Base-by-base conservation (phyloP, 2,797 vertebrate genomes). In the Nasua narica region DNA sequence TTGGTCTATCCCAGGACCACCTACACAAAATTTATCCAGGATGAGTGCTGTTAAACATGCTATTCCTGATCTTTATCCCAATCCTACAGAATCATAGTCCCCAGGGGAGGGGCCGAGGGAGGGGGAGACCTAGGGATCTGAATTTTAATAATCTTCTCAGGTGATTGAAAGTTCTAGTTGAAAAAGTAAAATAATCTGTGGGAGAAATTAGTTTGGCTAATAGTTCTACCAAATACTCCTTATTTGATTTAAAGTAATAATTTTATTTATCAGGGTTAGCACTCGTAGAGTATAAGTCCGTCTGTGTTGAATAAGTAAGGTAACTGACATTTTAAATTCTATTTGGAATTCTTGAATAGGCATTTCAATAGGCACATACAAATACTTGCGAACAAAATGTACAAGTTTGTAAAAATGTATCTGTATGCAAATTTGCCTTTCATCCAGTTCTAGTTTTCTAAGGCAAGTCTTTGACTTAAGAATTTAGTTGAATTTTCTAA, bases 251-350 rank as follows among this genome's bases (percentile, higher is more conserved):
- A 87, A 81, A 86, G 29, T 67, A 67, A 50, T 76, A 83, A 52
- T 91, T 94, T 79, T 48, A 46, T 65, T 52, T 84, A 12, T 77
- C 29, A 90, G 29, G 4, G 8, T 84, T 95, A 52, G 15, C 27
- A 35, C 5, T 79, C 86, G 9, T 10, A 92, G 67, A 85, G 43
- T 87, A 58, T 52, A 35, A 94, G 4, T 60, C 54, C 8, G 35
- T 91, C 5, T 69, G 7, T 96, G 46, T 85, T 84, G 62, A 96
- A 27, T 89, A 86, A 21, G 56, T 77, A 79, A 27, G 74, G 58
- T 77, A 85, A 95, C 46, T 72, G 46, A 62, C 84, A 76, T 79
- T 92, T 92, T 87, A 77, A 93, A 85, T 95, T 90, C 29, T 82
- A 0, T 52, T 94, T 79, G 60, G 18, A 96, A 43, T 48, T 93